Conservation (phyloP, 1,140 invertebrate species). For the Euwallacea fornicatus region DNA sequence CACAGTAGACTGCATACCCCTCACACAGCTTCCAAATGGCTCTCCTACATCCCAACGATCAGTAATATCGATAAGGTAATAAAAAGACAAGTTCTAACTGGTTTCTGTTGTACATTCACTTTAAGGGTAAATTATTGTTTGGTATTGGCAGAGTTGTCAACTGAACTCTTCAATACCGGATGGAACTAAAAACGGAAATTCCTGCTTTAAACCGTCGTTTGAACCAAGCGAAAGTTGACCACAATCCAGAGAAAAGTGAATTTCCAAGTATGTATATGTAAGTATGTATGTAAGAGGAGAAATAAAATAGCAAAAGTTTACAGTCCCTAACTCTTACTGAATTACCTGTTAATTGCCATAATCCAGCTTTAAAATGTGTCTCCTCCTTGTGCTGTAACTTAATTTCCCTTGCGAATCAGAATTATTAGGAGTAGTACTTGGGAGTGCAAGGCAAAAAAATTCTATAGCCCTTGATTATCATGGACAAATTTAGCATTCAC, state of each 20-base stretch:
- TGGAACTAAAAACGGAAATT: slow-evolving; percentile 17
- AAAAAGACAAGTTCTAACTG: not conserved
- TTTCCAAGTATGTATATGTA: too few relatives aligned
- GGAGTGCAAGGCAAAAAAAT: too few relatives aligned
- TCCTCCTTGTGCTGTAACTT: not conserved
- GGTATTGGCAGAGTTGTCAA: slow-evolving; percentile 27
- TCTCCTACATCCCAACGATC: too few relatives aligned
- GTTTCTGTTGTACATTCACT: not conserved
- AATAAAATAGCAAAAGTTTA: not conserved
- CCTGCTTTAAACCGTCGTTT: not conserved
- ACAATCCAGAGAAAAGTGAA: too few relatives aligned
- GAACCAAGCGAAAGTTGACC: too few relatives aligned
- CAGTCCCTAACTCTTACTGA: not conserved
- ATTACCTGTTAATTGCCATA: not conserved
- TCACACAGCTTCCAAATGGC: too few relatives aligned
- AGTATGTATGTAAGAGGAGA: too few relatives aligned
- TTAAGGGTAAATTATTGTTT: not conserved
- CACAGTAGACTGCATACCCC: too few relatives aligned
- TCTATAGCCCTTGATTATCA: too few relatives aligned
- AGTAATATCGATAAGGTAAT: not conserved
- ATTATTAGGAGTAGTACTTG: not conserved
- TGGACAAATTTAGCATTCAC: too few relatives aligned
- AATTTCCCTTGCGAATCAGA: not conserved
- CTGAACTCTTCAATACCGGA: slow-evolving; percentile 24
- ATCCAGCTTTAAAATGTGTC: not conserved